Conservation (phyloP, 2,113 vertebrate genomes). For the Lycaon pictus region DNA sequence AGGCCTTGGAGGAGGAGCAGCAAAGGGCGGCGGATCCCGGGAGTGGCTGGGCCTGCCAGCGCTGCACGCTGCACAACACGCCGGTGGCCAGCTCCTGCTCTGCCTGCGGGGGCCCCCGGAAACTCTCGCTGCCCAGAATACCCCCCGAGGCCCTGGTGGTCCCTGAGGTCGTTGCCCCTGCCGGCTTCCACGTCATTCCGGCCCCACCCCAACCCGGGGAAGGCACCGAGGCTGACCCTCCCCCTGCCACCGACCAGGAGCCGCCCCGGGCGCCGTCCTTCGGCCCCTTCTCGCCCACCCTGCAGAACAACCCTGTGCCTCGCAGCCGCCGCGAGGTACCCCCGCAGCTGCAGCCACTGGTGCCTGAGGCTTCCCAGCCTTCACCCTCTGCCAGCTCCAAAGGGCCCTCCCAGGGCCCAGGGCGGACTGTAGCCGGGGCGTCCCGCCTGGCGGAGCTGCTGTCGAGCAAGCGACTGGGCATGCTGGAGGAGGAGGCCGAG, state of each 20-base stretch:
- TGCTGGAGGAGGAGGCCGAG: slow-evolving; percentile 93
- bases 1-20: slow-evolving; percentile 54
- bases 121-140: slow-evolving; percentile 97
- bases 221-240: slow-evolving; percentile 89
- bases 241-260: slow-evolving; percentile 88
- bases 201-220: slow-evolving; percentile 85
- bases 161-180: slow-evolving; percentile 94
- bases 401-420: slow-evolving; percentile 87
- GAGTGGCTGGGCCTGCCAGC: slow-evolving; percentile 95
- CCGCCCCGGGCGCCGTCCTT: slow-evolving; percentile 84
- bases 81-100: slow-evolving; percentile 96
- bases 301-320: slow-evolving; percentile 98
- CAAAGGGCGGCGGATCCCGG: slow-evolving; percentile 81
- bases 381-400: slow-evolving; percentile 53
- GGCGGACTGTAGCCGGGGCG: slow-evolving; percentile 81
- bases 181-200: slow-evolving; percentile 89
- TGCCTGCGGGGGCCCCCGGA: slow-evolving; percentile 95
- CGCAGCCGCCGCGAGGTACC: slow-evolving; percentile 97
- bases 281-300: slow-evolving; percentile 89
- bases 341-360: slow-evolving; percentile 89
- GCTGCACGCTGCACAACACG: slow-evolving; percentile 96
- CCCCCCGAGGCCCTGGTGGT: slow-evolving; percentile 98
- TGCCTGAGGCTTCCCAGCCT: slow-evolving; percentile 87
- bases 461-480: slow-evolving; percentile 92
- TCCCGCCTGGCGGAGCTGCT: slow-evolving; percentile 88